Evolutionary conservation across 2,113 vertebrate species (phyloP).

Genomic region (Rattus norvegicus): DNA sequence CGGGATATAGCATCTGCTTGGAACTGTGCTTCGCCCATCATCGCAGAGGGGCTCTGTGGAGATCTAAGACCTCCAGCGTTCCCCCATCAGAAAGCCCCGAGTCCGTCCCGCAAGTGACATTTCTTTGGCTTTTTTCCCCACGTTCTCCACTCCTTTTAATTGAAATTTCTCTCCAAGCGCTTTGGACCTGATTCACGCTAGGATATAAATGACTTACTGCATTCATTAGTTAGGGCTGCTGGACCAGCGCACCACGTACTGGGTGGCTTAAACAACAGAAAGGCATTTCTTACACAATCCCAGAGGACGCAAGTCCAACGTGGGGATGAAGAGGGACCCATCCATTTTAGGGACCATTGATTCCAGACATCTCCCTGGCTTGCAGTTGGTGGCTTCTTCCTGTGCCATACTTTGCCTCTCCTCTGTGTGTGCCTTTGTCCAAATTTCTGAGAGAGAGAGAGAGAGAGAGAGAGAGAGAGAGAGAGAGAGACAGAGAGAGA

Average conservation of each 20-base stretch:
- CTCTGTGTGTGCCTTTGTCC: neutral
- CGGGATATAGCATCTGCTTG: accelerated
- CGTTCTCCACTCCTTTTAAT: neutral
- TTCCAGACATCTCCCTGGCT: neutral
- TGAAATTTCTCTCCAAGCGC: neutral
- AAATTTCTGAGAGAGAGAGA: neutral
- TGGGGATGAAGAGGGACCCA: accelerated
- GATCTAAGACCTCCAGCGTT: too few species aligned
- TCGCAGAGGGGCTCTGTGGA: accelerated
- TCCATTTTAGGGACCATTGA: too few species aligned
- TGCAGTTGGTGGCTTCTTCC: accelerated
- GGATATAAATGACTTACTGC: neutral
- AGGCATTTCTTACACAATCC: neutral
- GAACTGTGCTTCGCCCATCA: accelerated
- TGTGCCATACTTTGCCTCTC: accelerated
- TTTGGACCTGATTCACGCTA: neutral
- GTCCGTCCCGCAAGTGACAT: neutral
- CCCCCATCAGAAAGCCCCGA: neutral
- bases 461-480: too few species aligned
- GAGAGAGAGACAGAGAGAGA: too few species aligned
- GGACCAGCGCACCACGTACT: accelerated
- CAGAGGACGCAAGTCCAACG: neutral
- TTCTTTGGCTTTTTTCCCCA: neutral
- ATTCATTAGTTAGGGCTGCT: neutral
- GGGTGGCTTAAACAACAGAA: neutral